A percentile compares a stretch with the other conserved stretches of the same genome.
Evolutionary conservation across 2,888 invertebrate species (phyloP).

Genomic region (Automeris io): DNA sequence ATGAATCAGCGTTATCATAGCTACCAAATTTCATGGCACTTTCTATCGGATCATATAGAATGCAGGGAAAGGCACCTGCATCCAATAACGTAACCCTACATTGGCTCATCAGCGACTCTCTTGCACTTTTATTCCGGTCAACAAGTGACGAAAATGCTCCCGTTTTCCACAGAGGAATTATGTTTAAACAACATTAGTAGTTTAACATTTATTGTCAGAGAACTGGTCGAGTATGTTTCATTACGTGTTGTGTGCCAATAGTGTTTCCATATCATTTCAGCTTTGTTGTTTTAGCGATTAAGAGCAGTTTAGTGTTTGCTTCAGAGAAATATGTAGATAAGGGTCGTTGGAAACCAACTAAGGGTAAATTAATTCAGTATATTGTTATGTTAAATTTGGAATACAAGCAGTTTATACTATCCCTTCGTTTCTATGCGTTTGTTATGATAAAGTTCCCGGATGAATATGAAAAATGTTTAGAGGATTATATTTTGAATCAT

Average conservation of each 20-base stretch:
- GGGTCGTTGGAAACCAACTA: constrained; percentile 24
- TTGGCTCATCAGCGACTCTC: too few species aligned
- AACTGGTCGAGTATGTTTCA: not conserved
- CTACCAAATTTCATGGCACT: too few species aligned
- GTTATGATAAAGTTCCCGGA: constrained; percentile 20
- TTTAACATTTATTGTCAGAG: too few species aligned
- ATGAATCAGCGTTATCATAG: too few species aligned
- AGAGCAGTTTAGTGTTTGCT: constrained; percentile 47
- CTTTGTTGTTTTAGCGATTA: constrained; percentile 54
- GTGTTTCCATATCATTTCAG: constrained; percentile 13
- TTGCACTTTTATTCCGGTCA: too few species aligned
- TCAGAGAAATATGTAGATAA: constrained; percentile 41
- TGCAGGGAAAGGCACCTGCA: too few species aligned
- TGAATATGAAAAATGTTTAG: constrained; percentile 14
- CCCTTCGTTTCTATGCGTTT: constrained; percentile 21
- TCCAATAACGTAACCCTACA: too few species aligned
- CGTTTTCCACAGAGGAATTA: too few species aligned
- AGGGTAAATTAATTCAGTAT: constrained; percentile 42
- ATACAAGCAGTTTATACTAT: constrained; percentile 23
- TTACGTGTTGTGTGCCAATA: not conserved
- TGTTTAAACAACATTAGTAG: too few species aligned
- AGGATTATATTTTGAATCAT: constrained; percentile 41
- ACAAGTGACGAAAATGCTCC: too few species aligned
- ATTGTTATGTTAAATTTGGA: constrained; percentile 51
- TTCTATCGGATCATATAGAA: too few species aligned